Evolutionary conservation across 2,888 invertebrate species (phyloP), one percentile per base, ranked within the genome.

Genomic region (Phymatocera aterrima): DNA sequence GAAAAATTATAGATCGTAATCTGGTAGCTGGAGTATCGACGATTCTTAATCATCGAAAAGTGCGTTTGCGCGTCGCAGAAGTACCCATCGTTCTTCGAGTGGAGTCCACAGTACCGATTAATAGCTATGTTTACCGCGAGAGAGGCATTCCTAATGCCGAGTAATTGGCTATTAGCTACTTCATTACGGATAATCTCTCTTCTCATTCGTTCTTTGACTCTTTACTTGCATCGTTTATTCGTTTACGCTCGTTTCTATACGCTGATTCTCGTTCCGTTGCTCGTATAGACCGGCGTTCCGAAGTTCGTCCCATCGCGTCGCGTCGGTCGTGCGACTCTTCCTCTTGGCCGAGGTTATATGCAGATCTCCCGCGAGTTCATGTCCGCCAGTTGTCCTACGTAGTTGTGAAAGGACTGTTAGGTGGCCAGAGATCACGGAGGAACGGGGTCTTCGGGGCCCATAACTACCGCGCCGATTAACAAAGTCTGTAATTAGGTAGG

Each of bases 91-190:
- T 37, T 48, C 8, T 21, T 75, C 57, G 15, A 40, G 6, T 34
- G 34, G 28, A 18, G 34, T 72, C n/a, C 72, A 21, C 51, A 31
- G 12, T 18, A 8, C 31, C 51, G 21, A 72, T 72, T 72, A 72
- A 72, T 72, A 51, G 72, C 51, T 51, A 51, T 72, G 72, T 51
- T 72, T 72, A 51, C 72, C 28, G 51, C 48, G 72, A 37, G 31
- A 72, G 72, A 79, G 79, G 78, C 84, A 88, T 88, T 87, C 86
- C 85, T 83, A 83, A 84, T 84, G 83, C 84, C 86, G 84, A 83
- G 86, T 88, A 87, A 87, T 72, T 72, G 72, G 31, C 72, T 72
- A 72, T 72, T 72, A 72, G 48, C 48, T 72, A 72, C 72, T 72
- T 72, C 72, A 72, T 51, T 72, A 72, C 72, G 34, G 51, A 72